phyloP scores from a whole-genome alignment of 2,888 invertebrate genomes.

The Synergus itoensis region DNA sequence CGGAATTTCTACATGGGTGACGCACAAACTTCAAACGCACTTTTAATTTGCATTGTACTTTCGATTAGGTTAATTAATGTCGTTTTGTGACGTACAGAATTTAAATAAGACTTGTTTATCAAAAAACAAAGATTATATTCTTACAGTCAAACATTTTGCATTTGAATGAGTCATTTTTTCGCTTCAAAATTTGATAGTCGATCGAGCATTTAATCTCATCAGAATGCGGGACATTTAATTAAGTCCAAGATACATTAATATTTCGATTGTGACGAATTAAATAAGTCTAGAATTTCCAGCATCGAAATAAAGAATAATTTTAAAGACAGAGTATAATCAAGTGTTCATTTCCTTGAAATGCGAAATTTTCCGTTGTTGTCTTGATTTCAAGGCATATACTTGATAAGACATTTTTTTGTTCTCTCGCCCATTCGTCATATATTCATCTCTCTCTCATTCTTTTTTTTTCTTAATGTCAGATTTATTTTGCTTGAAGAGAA shows the following conservation, averaged over 20 bases:
- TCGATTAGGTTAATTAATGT: background rate
- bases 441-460: no score
- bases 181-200: no score
- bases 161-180: no score
- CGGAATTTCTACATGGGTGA: no score
- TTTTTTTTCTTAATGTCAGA: background rate
- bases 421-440: conserved; percentile 21
- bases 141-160: background rate
- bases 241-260: background rate
- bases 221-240: background rate
- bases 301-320: background rate
- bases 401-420: conserved; percentile 44
- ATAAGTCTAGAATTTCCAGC: no score
- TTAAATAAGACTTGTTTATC: background rate
- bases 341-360: conserved; percentile 20
- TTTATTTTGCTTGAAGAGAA: background rate
- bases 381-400: conserved; percentile 48
- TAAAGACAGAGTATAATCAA: conserved; percentile 1
- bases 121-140: background rate
- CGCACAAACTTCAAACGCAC: background rate
- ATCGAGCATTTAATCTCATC: no score
- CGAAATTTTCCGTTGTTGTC: conserved; percentile 56
- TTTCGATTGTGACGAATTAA: no score
- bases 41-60: background rate
- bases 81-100: background rate